Conservation (phyloP, 2,888 invertebrate species). For the Prosopocoilus inquinatus region DNA sequence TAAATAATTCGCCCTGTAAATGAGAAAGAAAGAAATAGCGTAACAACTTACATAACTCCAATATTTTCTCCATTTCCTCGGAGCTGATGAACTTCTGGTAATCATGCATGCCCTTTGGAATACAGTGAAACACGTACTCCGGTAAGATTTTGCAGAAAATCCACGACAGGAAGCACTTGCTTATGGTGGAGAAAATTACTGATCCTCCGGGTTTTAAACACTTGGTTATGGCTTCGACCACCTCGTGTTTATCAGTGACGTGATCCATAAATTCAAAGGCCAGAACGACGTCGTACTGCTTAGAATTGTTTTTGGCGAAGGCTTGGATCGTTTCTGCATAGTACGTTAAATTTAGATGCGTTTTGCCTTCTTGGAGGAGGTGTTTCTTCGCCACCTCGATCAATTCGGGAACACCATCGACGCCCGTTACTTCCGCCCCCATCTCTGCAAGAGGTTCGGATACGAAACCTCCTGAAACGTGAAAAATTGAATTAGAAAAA, state of each 20-base stretch:
- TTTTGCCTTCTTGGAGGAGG: conserved; percentile 9
- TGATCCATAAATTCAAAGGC: conserved; percentile 70
- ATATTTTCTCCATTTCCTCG: neutral
- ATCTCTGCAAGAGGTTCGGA: conserved; percentile 62
- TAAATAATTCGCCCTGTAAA: neutral
- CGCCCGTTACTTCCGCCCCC: conserved; percentile 72
- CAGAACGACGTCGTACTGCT: conserved; percentile 60
- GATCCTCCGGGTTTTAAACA: conserved; percentile 47
- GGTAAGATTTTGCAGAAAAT: conserved; percentile 61
- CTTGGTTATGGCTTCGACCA: conserved; percentile 50
- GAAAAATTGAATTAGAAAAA: too few relatives aligned
- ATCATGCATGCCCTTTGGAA: conserved; percentile 82
- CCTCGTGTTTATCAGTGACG: conserved; percentile 55
- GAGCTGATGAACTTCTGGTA: conserved; percentile 83
- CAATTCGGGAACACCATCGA: conserved; percentile 71
- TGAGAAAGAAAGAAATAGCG: too few relatives aligned
- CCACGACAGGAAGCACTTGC: conserved; percentile 55
- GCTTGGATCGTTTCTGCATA: conserved; percentile 57
- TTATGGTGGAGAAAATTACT: conserved; percentile 48
- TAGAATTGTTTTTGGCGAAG: conserved; percentile 27
- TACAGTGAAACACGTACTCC: conserved; percentile 67
- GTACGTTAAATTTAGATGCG: conserved; percentile 48
- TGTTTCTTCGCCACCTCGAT: conserved; percentile 66
- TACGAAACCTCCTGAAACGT: conserved; percentile 16
- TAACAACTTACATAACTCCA: neutral